These are phyloP conservation scores for Leptura quadrifasciata DNA, from an alignment of 2,888 invertebrate species.

Conservation along the genomic window DNA sequence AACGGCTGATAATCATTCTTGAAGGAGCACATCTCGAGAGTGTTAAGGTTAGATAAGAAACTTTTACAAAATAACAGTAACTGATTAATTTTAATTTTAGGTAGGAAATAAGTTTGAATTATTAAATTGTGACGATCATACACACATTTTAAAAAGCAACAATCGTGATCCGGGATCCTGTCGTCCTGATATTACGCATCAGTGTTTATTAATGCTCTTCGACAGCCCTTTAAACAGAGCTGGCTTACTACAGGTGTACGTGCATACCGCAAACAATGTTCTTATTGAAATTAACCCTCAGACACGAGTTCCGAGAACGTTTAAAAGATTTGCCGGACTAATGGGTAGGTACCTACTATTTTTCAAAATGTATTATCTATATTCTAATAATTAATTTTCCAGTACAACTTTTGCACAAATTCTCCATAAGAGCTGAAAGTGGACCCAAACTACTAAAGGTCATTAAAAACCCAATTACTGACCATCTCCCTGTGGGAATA, in stretches of 20 bases:
- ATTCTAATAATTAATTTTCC: slow-evolving; percentile 67
- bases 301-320: slow-evolving; percentile 96
- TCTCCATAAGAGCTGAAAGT: slow-evolving; percentile 92
- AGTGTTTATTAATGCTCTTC: slow-evolving; percentile 97
- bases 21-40: slow-evolving; percentile 97
- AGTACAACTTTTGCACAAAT: slow-evolving; percentile 98
- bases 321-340: slow-evolving; percentile 96
- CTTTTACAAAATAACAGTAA: background rate
- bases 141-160: slow-evolving; percentile 87
- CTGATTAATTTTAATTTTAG: slow-evolving; percentile 74
- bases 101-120: slow-evolving; percentile 91
- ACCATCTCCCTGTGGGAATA: slow-evolving; percentile 96
- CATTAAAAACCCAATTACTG: slow-evolving; percentile 96
- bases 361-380: slow-evolving; percentile 1
- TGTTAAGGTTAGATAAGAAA: slow-evolving; percentile 84
- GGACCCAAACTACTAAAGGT: slow-evolving; percentile 94
- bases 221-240: slow-evolving; percentile 98
- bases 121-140: slow-evolving; percentile 95
- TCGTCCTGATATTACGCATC: slow-evolving; percentile 97
- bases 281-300: slow-evolving; percentile 97
- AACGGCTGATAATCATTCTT: slow-evolving; percentile 92
- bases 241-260: slow-evolving; percentile 95
- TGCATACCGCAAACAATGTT: slow-evolving; percentile 93
- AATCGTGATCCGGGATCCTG: slow-evolving; percentile 91
- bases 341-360: slow-evolving; percentile 82